Evolutionary conservation across 2,113 vertebrate species (phyloP).

Genomic region (Oceanites oceanicus): DNA sequence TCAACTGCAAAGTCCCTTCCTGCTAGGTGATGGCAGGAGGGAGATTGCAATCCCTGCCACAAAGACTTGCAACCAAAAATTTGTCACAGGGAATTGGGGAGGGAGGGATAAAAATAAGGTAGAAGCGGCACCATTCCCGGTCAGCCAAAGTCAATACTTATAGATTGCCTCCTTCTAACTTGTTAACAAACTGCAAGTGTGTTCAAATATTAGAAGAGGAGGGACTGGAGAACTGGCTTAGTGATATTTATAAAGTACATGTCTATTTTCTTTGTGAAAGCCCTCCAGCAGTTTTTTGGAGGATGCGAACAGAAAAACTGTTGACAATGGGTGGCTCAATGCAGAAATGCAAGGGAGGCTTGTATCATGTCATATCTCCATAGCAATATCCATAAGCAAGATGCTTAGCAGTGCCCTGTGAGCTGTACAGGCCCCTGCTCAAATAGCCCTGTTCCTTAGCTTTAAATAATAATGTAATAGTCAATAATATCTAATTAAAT

Average conservation of each 20-base stretch:
- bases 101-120: background rate
- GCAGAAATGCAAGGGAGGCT: background rate
- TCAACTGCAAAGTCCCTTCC: background rate
- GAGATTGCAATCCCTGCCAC: background rate
- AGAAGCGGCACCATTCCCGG: accelerated
- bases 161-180: background rate
- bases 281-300: background rate
- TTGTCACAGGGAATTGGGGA: background rate
- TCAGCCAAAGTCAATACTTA: background rate
- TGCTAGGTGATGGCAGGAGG: background rate
- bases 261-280: background rate
- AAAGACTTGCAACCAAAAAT: background rate
- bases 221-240: background rate
- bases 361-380: background rate
- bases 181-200: background rate
- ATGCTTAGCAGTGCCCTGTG: background rate
- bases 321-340: background rate
- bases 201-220: background rate
- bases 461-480: background rate
- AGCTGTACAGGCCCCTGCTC: background rate
- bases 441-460: background rate
- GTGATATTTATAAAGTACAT: background rate
- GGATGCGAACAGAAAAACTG: background rate
- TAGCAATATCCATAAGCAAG: background rate
- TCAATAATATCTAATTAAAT: background rate